Conservation (phyloP, 2,888 invertebrate species). For the Drosophila mimetica region DNA sequence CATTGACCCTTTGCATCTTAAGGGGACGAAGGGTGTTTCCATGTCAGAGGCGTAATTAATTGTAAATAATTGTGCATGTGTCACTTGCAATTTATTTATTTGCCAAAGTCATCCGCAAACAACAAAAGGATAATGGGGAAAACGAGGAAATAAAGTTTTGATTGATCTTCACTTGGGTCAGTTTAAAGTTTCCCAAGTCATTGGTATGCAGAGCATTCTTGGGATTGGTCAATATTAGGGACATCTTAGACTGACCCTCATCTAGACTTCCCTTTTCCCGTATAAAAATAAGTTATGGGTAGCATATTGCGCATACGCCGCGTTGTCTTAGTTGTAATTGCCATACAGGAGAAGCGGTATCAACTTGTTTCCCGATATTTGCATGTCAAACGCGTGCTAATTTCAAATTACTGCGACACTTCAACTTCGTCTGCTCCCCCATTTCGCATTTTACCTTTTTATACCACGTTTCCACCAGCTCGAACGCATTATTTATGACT, state of each 20-base stretch:
- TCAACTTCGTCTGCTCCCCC: conserved; percentile 7
- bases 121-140: conserved; percentile 25
- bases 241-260: conserved; percentile 26
- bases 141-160: conserved; percentile 8
- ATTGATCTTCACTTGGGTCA: conserved; percentile 14
- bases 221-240: conserved; percentile 9
- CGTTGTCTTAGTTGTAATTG: conserved; percentile 37
- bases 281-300: not conserved
- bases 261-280: not conserved
- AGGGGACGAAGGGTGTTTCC: conserved; percentile 4
- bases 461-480: conserved; percentile 8
- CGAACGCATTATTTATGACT: conserved; percentile 79
- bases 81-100: conserved; percentile 74
- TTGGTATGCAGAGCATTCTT: conserved; percentile 21
- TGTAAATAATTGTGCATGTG: conserved; percentile 74
- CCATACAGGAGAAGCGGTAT: conserved; percentile 22
- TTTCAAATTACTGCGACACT: conserved; percentile 73
- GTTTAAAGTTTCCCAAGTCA: conserved; percentile 14
- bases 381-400: conserved; percentile 75
- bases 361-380: conserved; percentile 60
- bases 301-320: conserved; percentile 40
- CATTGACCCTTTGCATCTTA: conserved; percentile 6
- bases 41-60: conserved; percentile 69
- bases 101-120: conserved; percentile 44
- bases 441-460: not conserved